Conservation (phyloP, 1,140 invertebrate species). For the Atta colombica region DNA sequence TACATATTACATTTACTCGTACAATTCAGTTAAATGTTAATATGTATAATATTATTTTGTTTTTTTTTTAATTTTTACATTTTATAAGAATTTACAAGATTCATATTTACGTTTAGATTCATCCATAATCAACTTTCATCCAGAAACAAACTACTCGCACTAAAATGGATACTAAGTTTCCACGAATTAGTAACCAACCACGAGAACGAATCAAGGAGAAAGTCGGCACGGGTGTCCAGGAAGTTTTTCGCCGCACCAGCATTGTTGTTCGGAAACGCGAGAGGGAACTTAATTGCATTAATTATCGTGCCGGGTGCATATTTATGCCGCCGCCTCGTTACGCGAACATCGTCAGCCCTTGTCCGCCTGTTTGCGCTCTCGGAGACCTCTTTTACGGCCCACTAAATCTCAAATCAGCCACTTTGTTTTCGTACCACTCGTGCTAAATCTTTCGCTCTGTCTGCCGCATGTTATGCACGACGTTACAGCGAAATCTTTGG, state of each 20-base stretch:
- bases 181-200: constrained; percentile 54
- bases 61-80: constrained; percentile 4
- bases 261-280: constrained; percentile 42
- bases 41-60: neutral
- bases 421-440: constrained; percentile 64
- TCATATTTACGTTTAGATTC: constrained; percentile 10
- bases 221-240: neutral
- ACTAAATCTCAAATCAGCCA: constrained; percentile 74
- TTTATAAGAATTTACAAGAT: neutral
- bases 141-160: neutral
- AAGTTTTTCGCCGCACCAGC: constrained; percentile 57
- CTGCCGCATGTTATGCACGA: constrained; percentile 26
- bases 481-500: neutral
- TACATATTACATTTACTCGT: neutral
- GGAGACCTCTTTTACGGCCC: constrained; percentile 64
- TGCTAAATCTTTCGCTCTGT: constrained; percentile 61
- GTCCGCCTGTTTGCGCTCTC: constrained; percentile 65
- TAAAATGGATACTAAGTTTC: constrained; percentile 17
- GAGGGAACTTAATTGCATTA: constrained; percentile 72
- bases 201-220: constrained; percentile 37
- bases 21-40: neutral
- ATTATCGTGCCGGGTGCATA: constrained; percentile 61
- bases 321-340: constrained; percentile 66
- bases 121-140: neutral
- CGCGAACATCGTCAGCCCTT: constrained; percentile 64